These are phyloP conservation scores for Oryzias dopingdopingensis DNA, from an alignment of 2,797 vertebrate genomes.

Conservation along the genomic window DNA sequence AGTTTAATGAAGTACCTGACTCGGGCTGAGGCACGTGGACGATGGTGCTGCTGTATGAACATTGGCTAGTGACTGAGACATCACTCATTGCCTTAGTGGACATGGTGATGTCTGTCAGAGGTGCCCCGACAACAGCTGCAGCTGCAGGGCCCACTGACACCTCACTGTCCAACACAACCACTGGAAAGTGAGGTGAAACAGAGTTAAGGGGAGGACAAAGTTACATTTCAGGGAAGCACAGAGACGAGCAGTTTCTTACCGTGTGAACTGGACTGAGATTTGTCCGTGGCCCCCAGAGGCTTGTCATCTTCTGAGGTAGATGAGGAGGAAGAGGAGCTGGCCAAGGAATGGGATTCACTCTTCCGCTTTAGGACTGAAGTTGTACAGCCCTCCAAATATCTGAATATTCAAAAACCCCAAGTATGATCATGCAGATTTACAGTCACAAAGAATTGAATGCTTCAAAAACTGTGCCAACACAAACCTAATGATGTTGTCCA, in stretches of 20 bases:
- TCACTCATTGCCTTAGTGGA: constrained; percentile 81
- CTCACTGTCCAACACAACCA: constrained; percentile 66
- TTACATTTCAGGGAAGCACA: background rate
- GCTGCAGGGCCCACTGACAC: constrained; percentile 57
- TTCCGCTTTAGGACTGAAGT: constrained; percentile 85
- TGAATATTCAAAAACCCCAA: constrained; percentile 40
- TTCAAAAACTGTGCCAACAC: background rate
- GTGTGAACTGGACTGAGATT: constrained; percentile 47
- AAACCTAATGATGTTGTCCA: constrained; percentile 88
- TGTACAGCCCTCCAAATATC: constrained; percentile 87
- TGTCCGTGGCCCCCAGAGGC: constrained; percentile 39
- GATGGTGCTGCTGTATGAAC: constrained; percentile 88
- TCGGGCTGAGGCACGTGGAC: constrained; percentile 86
- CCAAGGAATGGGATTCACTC: constrained; percentile 75
- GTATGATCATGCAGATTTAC: background rate
- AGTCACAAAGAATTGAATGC: background rate
- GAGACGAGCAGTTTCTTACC: constrained; percentile 45
- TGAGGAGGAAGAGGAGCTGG: constrained; percentile 81
- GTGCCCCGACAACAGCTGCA: constrained; percentile 68
- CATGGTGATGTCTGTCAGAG: constrained; percentile 79
- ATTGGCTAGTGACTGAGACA: constrained; percentile 84
- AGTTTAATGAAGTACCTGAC: constrained; percentile 76
- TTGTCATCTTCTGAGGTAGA: constrained; percentile 85
- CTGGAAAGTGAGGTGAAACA: constrained; percentile 25
- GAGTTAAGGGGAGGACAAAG: background rate